A percentile compares a stretch with the other conserved stretches of the same genome.
These are phyloP conservation scores for Cynaeus angustus DNA, from an alignment of 2,888 invertebrate genomes.

Conservation along the genomic window DNA sequence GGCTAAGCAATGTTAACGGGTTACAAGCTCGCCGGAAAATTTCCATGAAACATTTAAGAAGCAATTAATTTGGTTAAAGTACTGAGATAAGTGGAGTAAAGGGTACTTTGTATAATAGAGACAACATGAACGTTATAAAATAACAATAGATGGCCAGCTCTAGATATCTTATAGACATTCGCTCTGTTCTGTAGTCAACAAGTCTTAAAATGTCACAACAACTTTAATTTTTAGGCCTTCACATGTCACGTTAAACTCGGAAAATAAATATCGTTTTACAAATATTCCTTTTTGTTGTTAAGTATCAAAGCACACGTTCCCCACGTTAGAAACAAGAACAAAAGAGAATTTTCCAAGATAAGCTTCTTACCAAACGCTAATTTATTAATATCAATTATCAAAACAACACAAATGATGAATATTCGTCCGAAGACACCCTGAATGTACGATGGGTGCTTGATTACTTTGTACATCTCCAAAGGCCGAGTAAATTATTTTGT, in stretches of 20 bases:
- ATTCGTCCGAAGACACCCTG: conserved; percentile 8
- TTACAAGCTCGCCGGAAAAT: conserved; percentile 39
- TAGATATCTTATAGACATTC: conserved; percentile 29
- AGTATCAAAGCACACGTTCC: conserved; percentile 4
- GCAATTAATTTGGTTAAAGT: conserved; percentile 51
- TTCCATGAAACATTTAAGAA: conserved; percentile 52
- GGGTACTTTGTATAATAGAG: conserved; percentile 47
- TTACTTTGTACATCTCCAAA: conserved; percentile 10
- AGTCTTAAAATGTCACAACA: conserved; percentile 38
- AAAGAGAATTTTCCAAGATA: no score
- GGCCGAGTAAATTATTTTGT: conserved; percentile 19
- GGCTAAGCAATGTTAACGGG: conserved; percentile 36
- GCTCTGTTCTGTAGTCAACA: conserved; percentile 37
- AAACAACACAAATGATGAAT: conserved; percentile 25
- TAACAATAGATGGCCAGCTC: conserved; percentile 36
- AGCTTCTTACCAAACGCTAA: neutral
- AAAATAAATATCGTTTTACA: conserved; percentile 43
- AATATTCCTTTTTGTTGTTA: conserved; percentile 23
- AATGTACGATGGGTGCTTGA: conserved; percentile 3
- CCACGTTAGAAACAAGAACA: no score
- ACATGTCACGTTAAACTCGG: conserved; percentile 40
- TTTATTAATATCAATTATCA: neutral
- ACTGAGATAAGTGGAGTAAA: conserved; percentile 47
- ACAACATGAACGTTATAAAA: conserved; percentile 41
- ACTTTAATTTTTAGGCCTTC: conserved; percentile 42